Conservation (phyloP, 2,797 vertebrate species). For the Petrocephalus schoutedeni region DNA sequence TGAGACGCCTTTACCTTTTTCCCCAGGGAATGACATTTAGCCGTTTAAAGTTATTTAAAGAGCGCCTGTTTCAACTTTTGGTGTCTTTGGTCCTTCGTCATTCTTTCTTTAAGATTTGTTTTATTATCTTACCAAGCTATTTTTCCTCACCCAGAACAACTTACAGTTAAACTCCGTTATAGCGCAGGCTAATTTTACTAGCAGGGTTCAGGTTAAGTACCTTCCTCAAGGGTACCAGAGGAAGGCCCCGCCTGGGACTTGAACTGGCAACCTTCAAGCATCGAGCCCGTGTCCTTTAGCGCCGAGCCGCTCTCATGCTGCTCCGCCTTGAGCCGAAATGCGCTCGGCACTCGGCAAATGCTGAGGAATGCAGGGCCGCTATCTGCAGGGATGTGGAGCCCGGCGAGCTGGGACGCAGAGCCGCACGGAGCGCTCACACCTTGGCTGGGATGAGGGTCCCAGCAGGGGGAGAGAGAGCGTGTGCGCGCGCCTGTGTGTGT, state of each 20-base stretch:
- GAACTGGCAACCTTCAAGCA: background rate
- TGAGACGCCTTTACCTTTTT: background rate
- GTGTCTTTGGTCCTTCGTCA: background rate
- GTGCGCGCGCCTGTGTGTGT: constrained; percentile 23
- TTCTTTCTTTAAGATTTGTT: background rate
- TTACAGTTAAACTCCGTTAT: background rate
- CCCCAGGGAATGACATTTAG: background rate
- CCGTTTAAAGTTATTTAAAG: background rate
- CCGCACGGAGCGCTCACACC: background rate
- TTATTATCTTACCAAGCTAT: background rate
- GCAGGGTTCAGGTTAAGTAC: background rate
- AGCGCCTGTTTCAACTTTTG: background rate
- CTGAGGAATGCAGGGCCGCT: background rate
- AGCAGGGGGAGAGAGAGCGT: background rate
- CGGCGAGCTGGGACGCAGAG: background rate
- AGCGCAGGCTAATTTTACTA: background rate
- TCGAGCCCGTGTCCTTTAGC: background rate
- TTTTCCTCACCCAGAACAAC: background rate
- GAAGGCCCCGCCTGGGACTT: background rate
- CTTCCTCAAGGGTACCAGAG: constrained; percentile 8
- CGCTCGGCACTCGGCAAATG: background rate
- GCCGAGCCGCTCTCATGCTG: background rate
- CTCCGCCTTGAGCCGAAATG: background rate
- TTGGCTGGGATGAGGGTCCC: background rate
- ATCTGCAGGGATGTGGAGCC: background rate